Evolutionary conservation across 2,113 vertebrate species (phyloP).

Genomic region (Cebus imitator): DNA sequence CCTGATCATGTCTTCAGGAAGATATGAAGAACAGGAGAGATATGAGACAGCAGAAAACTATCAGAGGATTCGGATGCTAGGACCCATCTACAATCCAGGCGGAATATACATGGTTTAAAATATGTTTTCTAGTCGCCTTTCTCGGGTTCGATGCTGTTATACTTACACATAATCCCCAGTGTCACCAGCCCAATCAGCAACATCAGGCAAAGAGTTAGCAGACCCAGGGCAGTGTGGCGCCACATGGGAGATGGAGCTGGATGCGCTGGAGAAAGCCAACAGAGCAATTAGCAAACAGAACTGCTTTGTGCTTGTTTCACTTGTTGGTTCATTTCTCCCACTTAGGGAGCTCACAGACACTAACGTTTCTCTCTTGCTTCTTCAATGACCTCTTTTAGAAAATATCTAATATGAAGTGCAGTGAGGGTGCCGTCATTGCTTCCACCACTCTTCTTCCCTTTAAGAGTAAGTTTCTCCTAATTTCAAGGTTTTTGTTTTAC

Average conservation of each 20-base stretch:
- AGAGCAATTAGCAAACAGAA: background rate
- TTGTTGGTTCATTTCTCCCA: background rate
- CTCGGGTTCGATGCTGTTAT: background rate
- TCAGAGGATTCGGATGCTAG: background rate
- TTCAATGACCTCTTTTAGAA: background rate
- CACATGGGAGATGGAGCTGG: background rate
- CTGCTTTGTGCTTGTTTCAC: no score
- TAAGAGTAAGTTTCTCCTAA: background rate
- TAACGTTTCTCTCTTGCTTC: background rate
- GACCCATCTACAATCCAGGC: background rate
- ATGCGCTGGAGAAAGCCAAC: background rate
- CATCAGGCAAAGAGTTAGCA: constrained; percentile 54
- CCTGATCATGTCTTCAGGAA: background rate
- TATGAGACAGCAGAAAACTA: background rate
- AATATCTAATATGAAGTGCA: background rate
- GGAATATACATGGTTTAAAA: background rate
- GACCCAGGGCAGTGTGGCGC: constrained; percentile 11
- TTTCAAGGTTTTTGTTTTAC: background rate
- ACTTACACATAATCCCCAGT: constrained; percentile 66
- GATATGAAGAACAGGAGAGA: background rate
- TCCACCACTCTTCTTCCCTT: background rate
- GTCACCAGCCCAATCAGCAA: constrained; percentile 55
- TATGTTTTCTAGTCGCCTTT: background rate
- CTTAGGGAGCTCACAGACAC: background rate
- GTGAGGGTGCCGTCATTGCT: rapidly evolving